phyloP scores from a whole-genome alignment of 2,113 vertebrate species.

The Ameiurus melas region DNA sequence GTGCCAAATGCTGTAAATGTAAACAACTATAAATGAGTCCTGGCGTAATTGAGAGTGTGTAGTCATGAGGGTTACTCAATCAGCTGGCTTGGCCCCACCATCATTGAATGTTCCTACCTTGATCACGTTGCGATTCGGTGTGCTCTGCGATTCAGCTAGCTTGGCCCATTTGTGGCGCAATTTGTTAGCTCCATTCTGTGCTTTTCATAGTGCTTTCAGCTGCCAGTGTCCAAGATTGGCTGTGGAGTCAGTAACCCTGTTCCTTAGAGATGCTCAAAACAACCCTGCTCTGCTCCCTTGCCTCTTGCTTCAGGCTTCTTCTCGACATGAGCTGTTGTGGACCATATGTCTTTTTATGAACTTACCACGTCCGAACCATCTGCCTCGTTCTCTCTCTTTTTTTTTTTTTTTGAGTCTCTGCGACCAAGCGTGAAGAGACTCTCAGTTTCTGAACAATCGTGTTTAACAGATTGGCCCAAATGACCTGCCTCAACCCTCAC shows the following conservation, averaged over 20 bases:
- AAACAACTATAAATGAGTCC: neutral
- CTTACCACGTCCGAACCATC: constrained; percentile 61
- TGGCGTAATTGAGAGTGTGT: neutral
- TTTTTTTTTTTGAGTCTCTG: constrained; percentile 33
- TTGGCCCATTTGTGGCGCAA: neutral
- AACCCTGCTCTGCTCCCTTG: constrained; percentile 51
- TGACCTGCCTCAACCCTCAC: neutral
- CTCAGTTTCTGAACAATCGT: constrained; percentile 17
- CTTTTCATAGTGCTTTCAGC: constrained; percentile 10
- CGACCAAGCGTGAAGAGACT: constrained; percentile 46
- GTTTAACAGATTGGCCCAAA: constrained; percentile 49
- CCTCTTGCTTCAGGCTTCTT: constrained; percentile 53
- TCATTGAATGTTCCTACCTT: neutral
- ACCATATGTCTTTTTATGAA: constrained; percentile 66
- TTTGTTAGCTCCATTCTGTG: neutral
- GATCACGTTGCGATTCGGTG: neutral
- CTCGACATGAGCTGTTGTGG: constrained; percentile 58
- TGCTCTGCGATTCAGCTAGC: neutral
- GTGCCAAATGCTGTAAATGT: neutral
- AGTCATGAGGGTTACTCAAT: neutral
- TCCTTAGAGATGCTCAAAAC: constrained; percentile 36
- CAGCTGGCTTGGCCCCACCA: neutral
- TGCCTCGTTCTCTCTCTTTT: constrained; percentile 50
- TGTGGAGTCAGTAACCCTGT: neutral
- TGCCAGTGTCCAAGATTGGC: neutral